Percentiles rank a stretch among this genome's conserved stretches.
These are phyloP conservation scores for Sula dactylatra DNA, from an alignment of 2,113 vertebrate species.

Conservation along the genomic window DNA sequence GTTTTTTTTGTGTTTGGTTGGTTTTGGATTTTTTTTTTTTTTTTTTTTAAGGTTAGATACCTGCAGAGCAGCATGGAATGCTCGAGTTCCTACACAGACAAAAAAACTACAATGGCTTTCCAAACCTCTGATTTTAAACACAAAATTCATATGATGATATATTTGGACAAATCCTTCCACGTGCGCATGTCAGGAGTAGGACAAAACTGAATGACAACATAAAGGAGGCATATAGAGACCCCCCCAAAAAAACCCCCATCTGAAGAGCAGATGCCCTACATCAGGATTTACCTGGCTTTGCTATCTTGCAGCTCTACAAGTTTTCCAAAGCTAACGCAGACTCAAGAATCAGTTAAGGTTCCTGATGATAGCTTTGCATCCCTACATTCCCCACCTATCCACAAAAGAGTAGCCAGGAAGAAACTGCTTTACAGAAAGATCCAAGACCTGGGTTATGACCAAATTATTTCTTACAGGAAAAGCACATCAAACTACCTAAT, in stretches of 20 bases:
- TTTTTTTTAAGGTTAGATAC: background rate
- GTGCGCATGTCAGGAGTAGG: fast-evolving
- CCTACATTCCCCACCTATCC: background rate
- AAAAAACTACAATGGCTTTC: background rate
- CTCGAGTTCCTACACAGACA: background rate
- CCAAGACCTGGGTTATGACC: background rate
- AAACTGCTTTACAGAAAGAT: background rate
- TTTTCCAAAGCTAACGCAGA: background rate
- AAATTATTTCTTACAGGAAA: background rate
- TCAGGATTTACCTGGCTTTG: background rate
- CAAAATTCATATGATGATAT: fast-evolving
- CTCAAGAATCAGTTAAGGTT: background rate
- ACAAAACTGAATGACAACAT: background rate
- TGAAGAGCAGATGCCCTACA: background rate
- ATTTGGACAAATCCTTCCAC: background rate
- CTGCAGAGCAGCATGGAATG: background rate
- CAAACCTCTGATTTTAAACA: background rate
- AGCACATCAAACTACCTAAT: background rate
- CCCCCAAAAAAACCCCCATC: no score
- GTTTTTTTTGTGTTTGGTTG: background rate
- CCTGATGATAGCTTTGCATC: background rate
- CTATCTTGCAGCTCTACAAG: background rate
- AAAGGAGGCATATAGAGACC: background rate
- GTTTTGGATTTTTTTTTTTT: no score
- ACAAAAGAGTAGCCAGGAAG: background rate